Base-by-base conservation (phyloP, 2,797 vertebrate genomes). In the Neosilurus hyrtlii region DNA sequence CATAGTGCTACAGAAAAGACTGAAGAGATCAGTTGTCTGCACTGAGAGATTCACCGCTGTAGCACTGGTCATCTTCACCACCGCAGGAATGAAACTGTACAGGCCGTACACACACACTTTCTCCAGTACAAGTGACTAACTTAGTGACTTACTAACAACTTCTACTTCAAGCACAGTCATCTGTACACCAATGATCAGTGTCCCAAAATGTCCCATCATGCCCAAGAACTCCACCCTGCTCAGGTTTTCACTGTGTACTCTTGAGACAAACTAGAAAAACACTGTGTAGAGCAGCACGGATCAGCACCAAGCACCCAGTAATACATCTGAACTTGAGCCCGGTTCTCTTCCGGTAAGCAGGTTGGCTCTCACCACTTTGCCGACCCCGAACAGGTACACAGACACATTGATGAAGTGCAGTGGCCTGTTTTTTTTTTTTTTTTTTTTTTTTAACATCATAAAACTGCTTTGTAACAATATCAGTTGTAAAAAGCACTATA, bases 121-220 rank as follows among this genome's bases (percentile, higher is more conserved):
- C 86, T 89, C 92, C 94, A 90, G 89, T 95, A 86, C 97, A 96
- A 97, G 0, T 88, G 90, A 88, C 98, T 95, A 30, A 30, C 30
- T 30, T 30, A 30, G 2, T 30, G 30, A 30, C 61, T 37, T 88
- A 26, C 81, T 89, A 67, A 98, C 87, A 1, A 95, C 93, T 0
- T 2, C 88, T 35, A 89, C 94, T 91, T 99, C 98, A 91, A 98
- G 86, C 75, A 93, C 90, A 88, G 92, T 93, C 85, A 86, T 80
- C 67, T 99, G 98, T 81, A 96, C 82, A 83, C 96, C 95, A 11
- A 97, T 99, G 94, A 98, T 94, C 84, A 97, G 15, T 18, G 96
- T 97, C 85, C 97, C 98, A 82, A 98, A 98, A 20, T 99, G 91
- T 72, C 98, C 98, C 92, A 99, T 94, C 97, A 98, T 98, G 89